Base-by-base conservation (phyloP, 2,797 vertebrate species). In the Tenualosa thibaudeaui region DNA sequence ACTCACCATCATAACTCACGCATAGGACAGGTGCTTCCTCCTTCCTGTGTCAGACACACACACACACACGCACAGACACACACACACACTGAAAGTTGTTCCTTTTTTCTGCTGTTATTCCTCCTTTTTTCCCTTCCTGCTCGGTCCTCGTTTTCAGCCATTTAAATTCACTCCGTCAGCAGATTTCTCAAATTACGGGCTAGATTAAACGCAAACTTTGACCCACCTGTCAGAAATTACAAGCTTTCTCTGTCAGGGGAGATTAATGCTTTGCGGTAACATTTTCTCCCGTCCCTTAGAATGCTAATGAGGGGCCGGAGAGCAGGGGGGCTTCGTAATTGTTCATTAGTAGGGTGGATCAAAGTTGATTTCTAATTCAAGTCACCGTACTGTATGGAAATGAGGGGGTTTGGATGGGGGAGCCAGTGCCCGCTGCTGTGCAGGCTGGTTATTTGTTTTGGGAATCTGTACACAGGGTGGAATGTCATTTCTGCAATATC, bases 201-300 rank as follows among this genome's bases (percentile, higher is more conserved):
- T 92, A 94, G 94, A 96, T 95, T 95, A 95, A 96, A 95, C 91
- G 82, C 92, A 94, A 95, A 95, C 95, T 95, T 95, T 96, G 93
- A 95, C 94, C 94, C 92, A 93, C 92, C 94, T 95, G 94, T 95
- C 95, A 95, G 93, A 94, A 93, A 94, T 95, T 94, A 94, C 94
- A 95, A 93, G 94, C 93, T 94, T 94, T 94, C 93, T 86, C 91
- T 93, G 92, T 93, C 93, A 93, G 93, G 92, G 93, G 93, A 95
- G 94, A 96, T 95, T 95, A 95, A 96, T 96, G 94, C 92, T 94
- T 93, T 91, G 91, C 94, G 91, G 92, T 90, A 94, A 94, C 93
- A 95, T 94, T 94, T 90, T 89, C 89, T 84, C 82, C 81, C 56
- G 81, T 86, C 89, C 93, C 93, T 92, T 91, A 92, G 93, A 95